Base-by-base conservation (phyloP, 2,797 vertebrate genomes). In the Anomalospiza imberbis region DNA sequence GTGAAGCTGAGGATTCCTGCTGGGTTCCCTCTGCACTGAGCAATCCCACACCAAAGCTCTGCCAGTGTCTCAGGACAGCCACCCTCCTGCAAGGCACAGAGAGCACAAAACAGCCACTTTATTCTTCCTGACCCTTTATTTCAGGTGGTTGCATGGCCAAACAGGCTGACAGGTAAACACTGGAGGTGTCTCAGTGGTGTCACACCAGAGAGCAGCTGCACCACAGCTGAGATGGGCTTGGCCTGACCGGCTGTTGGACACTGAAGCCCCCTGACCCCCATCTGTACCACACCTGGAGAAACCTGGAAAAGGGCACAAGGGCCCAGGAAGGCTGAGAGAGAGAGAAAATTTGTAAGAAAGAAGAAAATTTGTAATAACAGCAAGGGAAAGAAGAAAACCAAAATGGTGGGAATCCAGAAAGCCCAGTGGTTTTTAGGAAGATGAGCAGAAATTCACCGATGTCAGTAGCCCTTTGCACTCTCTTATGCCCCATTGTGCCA, bases 211-310 rank as follows among this genome's bases (percentile, higher is more conserved):
- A 45, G 8, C 24, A 77, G 72, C 16, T 0, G 40, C 50, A 24
- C 38, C 38, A 31, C 21, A 36, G n/a, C 58, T 15, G 91, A 89
- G 81, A 91, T 26, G 91, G 95, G 89, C 96, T 91, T 21, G n/a
- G 81, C 90, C 91, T 44, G 93, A 94, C 91, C 34, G 1, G 3
- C 89, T 85, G 53, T 16, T 18, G 31, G 36, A 45, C 13, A 5
- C 74, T 21, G 20, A 78, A 83, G 81, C 11, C 13, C 38, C 2
- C 3, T 34, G 34, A 68, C 36, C 44, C 34, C 36, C 28, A 5
- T 1, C 78, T 32, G 26, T 12, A 15, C 38, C 16, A 6, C 31
- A 5, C 12, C 7, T 9, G 34, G 28, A 31, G 54, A 20, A 38
- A 10, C 42, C 60, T 22, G 36, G 17, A 21, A 50, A 60, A 32